Evolutionary conservation across 2,888 invertebrate species (phyloP).

Genomic region (Pinctada fucata): DNA sequence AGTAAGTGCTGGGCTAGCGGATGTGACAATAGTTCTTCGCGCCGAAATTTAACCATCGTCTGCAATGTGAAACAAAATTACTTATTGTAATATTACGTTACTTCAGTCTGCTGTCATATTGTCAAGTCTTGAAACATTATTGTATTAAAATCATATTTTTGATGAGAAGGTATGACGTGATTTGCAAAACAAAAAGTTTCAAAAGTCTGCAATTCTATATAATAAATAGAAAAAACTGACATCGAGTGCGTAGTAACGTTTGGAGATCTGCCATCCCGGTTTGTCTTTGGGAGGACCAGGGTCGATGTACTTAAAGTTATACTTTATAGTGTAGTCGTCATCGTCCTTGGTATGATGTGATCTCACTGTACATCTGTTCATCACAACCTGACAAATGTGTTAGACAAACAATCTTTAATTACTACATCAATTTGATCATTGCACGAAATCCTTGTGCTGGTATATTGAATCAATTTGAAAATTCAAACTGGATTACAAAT

Average conservation of each 20-base stretch:
- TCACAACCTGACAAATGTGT: constrained; percentile 44
- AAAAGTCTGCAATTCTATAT: too few relatives aligned
- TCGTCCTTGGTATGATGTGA: constrained; percentile 53
- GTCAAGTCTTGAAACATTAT: too few relatives aligned
- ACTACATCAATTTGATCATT: too few relatives aligned
- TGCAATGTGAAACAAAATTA: constrained; percentile 22
- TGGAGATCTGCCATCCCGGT: constrained; percentile 33
- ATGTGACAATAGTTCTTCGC: constrained; percentile 53
- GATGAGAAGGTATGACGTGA: too few relatives aligned
- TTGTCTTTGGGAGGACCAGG: constrained; percentile 50
- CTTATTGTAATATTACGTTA: too few relatives aligned
- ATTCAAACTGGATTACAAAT: too few relatives aligned
- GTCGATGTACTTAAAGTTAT: constrained; percentile 53
- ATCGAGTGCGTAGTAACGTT: constrained; percentile 50
- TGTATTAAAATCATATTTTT: too few relatives aligned
- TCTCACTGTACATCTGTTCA: constrained; percentile 51
- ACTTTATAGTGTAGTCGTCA: constrained; percentile 47
- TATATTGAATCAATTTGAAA: too few relatives aligned
- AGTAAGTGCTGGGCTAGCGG: constrained; percentile 54
- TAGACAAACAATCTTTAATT: too few relatives aligned
- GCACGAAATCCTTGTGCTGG: too few relatives aligned
- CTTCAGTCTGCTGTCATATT: too few relatives aligned
- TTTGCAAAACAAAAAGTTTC: too few relatives aligned
- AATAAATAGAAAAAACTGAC: constrained; percentile 28
- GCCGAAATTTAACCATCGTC: constrained; percentile 53